Percentiles rank a stretch among this genome's conserved stretches.
Evolutionary conservation across 2,888 invertebrate genomes (phyloP).

Genomic region (Graphium colonna): DNA sequence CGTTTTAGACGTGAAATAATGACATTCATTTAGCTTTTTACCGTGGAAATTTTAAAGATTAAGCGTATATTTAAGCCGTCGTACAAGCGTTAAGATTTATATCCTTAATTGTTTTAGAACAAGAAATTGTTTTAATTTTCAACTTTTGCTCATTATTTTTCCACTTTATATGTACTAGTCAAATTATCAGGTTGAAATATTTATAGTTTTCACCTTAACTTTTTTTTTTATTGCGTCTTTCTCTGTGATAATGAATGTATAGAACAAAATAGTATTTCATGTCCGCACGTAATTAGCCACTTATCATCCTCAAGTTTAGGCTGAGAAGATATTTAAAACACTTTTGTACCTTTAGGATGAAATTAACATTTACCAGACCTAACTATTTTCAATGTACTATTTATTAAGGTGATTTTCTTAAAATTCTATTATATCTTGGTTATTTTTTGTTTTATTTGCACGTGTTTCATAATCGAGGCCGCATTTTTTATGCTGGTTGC

Average conservation of each 20-base stretch:
- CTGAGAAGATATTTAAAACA: slow-evolving; percentile 26
- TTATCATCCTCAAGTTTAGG: slow-evolving; percentile 55
- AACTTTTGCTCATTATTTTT: slow-evolving; percentile 39
- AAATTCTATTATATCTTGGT: slow-evolving; percentile 26
- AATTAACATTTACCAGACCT: not conserved
- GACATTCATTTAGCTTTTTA: too few relatives aligned
- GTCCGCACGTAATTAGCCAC: slow-evolving; percentile 57
- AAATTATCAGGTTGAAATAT: slow-evolving; percentile 57
- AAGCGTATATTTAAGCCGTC: not conserved
- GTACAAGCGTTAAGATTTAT: slow-evolving; percentile 7
- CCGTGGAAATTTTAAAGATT: too few relatives aligned
- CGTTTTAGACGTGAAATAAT: slow-evolving; percentile 1
- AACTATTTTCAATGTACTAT: slow-evolving; percentile 21
- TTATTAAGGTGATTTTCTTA: slow-evolving; percentile 26
- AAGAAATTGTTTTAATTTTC: slow-evolving; percentile 30
- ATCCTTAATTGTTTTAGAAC: not conserved
- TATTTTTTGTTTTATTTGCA: slow-evolving; percentile 19
- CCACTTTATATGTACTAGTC: slow-evolving; percentile 63
- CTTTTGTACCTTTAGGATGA: not conserved
- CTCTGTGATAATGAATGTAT: slow-evolving; percentile 69
- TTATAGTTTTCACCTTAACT: slow-evolving; percentile 40
- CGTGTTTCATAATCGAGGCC: not conserved
- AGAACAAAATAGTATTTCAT: slow-evolving; percentile 56
- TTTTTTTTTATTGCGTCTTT: slow-evolving; percentile 51
- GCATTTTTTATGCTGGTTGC: slow-evolving; percentile 17